Conservation (phyloP, 2,797 vertebrate species). For the Allobates femoralis region DNA sequence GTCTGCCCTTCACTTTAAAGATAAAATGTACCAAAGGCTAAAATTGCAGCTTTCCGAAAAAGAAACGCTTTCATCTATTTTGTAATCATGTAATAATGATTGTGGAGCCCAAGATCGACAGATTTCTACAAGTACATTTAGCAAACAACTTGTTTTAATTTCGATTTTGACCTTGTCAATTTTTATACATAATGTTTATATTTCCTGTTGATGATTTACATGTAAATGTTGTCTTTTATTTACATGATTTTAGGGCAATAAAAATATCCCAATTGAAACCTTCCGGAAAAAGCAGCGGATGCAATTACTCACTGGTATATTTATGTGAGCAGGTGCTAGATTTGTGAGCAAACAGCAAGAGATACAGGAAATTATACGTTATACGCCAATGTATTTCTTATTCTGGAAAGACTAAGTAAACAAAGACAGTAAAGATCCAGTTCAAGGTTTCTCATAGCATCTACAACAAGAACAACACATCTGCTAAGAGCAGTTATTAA, state of each 20-base stretch:
- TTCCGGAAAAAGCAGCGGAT: constrained; percentile 11
- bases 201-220: background rate
- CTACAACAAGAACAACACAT: background rate
- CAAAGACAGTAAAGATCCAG: background rate
- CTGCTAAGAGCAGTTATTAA: background rate
- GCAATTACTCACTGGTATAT: constrained; percentile 1
- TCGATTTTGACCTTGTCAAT: constrained; percentile 18
- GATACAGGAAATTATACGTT: constrained; percentile 7
- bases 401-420: constrained; percentile 7
- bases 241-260: constrained; percentile 19
- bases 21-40: constrained; percentile 52
- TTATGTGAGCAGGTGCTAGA: constrained; percentile 21
- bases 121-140: constrained; percentile 13
- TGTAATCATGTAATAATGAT: constrained; percentile 53
- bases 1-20: constrained; percentile 61
- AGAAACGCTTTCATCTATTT: constrained; percentile 33
- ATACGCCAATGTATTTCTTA: background rate
- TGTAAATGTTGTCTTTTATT: background rate
- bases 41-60: constrained; percentile 38
- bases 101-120: background rate
- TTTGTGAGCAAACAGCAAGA: background rate
- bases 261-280: constrained; percentile 21
- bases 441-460: no score
- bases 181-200: constrained; percentile 7
- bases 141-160: constrained; percentile 27